Percentiles rank a stretch among this genome's conserved stretches.
Conservation (phyloP, 1,140 invertebrate genomes). For the Eurosta solidaginis region DNA sequence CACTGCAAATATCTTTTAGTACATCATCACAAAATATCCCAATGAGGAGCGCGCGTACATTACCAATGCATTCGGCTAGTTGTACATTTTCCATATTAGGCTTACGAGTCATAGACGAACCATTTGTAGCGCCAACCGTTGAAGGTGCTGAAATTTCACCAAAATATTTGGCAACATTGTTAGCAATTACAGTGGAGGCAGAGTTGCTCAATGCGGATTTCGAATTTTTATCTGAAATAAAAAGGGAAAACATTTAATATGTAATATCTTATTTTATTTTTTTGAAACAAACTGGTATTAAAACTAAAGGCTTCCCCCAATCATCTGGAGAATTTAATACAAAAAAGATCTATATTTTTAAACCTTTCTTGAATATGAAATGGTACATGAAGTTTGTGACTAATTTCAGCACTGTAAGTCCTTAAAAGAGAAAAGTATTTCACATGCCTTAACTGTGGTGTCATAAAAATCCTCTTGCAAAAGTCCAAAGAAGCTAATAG, state of each 20-base stretch:
- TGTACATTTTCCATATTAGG: constrained; percentile 73
- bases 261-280: no score
- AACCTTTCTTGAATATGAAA: no score
- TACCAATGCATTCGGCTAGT: constrained; percentile 84
- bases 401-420: no score
- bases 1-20: constrained; percentile 60
- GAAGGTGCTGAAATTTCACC: constrained; percentile 30
- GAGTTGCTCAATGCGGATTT: constrained; percentile 33
- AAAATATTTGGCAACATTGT: constrained; percentile 39
- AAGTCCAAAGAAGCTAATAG: no score
- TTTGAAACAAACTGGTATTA: no score
- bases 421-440: no score
- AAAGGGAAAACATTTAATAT: neutral
- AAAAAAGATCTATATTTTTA: no score
- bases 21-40: constrained; percentile 81
- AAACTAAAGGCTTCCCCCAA: no score
- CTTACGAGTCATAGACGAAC: constrained; percentile 58
- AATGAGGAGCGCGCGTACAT: constrained; percentile 80
- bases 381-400: no score
- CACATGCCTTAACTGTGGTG: no score
- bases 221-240: constrained; percentile 40
- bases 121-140: neutral
- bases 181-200: constrained; percentile 27
- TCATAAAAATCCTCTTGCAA: no score
- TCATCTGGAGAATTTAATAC: no score